Evolutionary conservation across 30 jellyfish, hydroid and myxozoan species (phyloP), one percentile per base, ranked within the genome.

Genomic region (Catostylus mosaicus): DNA sequence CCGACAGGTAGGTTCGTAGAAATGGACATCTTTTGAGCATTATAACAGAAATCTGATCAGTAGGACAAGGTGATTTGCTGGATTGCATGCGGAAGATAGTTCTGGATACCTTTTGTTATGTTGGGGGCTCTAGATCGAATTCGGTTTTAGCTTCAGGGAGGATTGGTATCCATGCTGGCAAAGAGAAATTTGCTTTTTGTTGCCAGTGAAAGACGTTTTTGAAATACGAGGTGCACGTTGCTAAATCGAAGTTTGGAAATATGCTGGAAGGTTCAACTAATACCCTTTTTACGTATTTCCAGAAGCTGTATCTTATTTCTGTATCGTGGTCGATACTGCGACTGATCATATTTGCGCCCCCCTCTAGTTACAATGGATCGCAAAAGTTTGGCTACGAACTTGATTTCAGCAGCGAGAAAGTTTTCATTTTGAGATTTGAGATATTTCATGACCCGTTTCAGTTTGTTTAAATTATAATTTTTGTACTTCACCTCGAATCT

Each of bases 21-120:
- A 8, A 29, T 36, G 79, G 84, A 59, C 67, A 77, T 35, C 89
- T 31, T 59, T 77, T 77, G 43, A 77, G 67, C 46, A 57, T 26
- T 19, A 59, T 59, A n/a, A 77, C 37, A 18, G 40, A 30, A n/a
- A 51, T 57, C 40, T 77, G 88, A 77, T 77, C 88, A 16, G 11
- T n/a, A 57, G 88, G 88, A 30, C 88, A 24, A 22, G 88, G 88
- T 8, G 81, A 29, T 54, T 23, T 46, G 34, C 32, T 8, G 9
- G 88, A 32, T 77, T 32, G 54, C 48, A 62, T 62, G 24, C 6
- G 7, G 9, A 43, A 19, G 40, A 29, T 62, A 62, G 26, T 62
- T 3, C 6, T 62, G 4, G 75, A 19, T 22, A 62, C 45, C 45
- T 62, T 45, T 29, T 62, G 46, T 3, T 62, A 62, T 62, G 75